Evolutionary conservation across 2,888 invertebrate genomes (phyloP), one percentile per base, ranked within the genome.

Genomic region (Cynaeus angustus): DNA sequence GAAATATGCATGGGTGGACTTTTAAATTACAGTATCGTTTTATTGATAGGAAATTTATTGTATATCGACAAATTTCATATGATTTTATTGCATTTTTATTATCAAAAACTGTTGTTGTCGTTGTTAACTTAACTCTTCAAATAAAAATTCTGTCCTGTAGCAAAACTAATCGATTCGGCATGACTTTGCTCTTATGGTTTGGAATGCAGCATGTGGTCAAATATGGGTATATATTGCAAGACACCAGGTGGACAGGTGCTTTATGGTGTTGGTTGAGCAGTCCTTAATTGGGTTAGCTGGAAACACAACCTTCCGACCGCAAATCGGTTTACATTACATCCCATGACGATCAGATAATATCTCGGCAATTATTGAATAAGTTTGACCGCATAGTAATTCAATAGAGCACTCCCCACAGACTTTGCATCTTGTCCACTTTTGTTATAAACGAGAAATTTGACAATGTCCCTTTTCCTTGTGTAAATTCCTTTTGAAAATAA

Each of bases 271-370:
- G 65, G 41, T 33, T 68, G 69, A 69, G 56, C 41, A 38, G n/a
- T 41, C 64, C 64, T 38, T 68, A 68, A 69, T 69, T 69, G 41
- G 65, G 50, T 69, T 69, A 69, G 65, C 64, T 69, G 56, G 62
- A 45, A 58, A 67, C 53, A 50, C 43, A 59, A 55, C 62, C 38
- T 16, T 50, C 21, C 65, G 50, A 58, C 50, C 64, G 65, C 65
- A 69, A 65, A 69, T 69, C 64, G 69, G 65, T 69, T 69, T 69
- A 65, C 52, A 48, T 69, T 69, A 69, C 68, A 55, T 38, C 58
- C 64, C 45, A 43, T 65, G 48, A 69, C 41, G 62, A 69, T 69
- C 65, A 45, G 69, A 69, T 65, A 69, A 69, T 65, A 69, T 58
- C 59, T 65, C 43, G 9, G 62, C 55, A 65, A 65, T 69, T 65